Percentiles rank a stretch among this genome's conserved stretches.
These are phyloP conservation scores for Otus sunia DNA, from an alignment of 2,113 vertebrate genomes.

Conservation along the genomic window DNA sequence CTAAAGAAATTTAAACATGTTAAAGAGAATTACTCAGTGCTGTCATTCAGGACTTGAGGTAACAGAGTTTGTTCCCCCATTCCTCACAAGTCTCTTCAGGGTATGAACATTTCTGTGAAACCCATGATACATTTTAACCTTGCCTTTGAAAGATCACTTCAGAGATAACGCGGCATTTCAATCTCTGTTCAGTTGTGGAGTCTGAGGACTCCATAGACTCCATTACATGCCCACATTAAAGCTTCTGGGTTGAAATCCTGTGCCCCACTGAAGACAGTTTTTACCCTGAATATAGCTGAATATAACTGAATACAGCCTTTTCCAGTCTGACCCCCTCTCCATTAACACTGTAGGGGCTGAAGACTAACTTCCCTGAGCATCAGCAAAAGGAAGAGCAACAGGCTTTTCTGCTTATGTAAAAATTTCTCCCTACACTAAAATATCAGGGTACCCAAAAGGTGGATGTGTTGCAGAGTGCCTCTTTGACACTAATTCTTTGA, in stretches of 20 bases:
- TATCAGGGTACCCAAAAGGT: not conserved
- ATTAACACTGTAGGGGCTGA: not conserved
- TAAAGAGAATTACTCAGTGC: not conserved
- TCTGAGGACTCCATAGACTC: not conserved
- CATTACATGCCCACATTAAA: not conserved
- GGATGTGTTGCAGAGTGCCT: not conserved
- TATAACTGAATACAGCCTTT: not conserved
- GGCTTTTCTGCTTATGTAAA: not conserved
- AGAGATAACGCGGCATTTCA: not conserved
- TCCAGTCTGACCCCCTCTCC: not conserved
- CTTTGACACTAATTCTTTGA: not conserved
- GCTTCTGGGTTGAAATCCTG: not conserved
- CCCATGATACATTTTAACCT: not conserved
- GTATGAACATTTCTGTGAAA: not conserved
- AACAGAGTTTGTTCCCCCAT: accelerated
- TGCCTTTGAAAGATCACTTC: not conserved
- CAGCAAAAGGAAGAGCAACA: not conserved
- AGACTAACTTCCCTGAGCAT: not conserved
- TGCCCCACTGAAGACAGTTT: not conserved
- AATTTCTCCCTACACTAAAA: not conserved
- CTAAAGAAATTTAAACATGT: not conserved
- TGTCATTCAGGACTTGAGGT: not conserved
- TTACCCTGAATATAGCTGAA: not conserved
- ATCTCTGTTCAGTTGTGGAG: not conserved
- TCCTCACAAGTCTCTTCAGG: not conserved